Evolutionary conservation across 2,797 vertebrate species (phyloP).

Genomic region (Scyliorhinus canicula): DNA sequence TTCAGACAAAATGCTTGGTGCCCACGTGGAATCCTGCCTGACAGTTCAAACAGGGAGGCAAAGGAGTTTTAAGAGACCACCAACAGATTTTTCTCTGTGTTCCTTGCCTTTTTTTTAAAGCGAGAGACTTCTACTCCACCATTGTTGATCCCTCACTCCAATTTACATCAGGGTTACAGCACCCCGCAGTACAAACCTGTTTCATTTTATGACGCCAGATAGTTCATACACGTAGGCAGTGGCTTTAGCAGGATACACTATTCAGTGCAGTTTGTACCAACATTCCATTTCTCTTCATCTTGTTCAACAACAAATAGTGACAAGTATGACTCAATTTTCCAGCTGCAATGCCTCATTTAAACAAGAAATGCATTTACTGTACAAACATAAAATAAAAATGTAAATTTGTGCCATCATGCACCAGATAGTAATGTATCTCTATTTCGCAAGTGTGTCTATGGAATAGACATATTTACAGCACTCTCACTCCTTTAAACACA

Average conservation of each 20-base stretch:
- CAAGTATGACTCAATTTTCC: slow-evolving; percentile 30
- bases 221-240: not conserved
- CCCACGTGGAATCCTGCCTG: not conserved
- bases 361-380: slow-evolving; percentile 37
- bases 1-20: not conserved
- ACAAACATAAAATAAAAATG: slow-evolving; percentile 38
- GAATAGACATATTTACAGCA: slow-evolving; percentile 34
- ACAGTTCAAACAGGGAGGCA: not conserved
- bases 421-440: slow-evolving; percentile 31
- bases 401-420: slow-evolving; percentile 33
- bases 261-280: not conserved
- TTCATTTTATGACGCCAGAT: not conserved
- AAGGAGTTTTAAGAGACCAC: not conserved
- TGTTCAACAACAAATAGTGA: slow-evolving; percentile 9
- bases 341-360: slow-evolving; percentile 35
- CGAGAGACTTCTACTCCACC: not conserved
- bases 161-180: not conserved
- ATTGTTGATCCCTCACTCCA: not conserved
- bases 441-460: slow-evolving; percentile 15
- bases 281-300: slow-evolving; percentile 33
- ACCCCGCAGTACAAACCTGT: not conserved
- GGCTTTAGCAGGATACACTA: not conserved
- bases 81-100: not conserved
- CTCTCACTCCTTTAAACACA: slow-evolving; percentile 29
- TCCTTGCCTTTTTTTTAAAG: not conserved